Evolutionary conservation across 2,888 invertebrate genomes (phyloP).

Genomic region (Campoletis raptor): DNA sequence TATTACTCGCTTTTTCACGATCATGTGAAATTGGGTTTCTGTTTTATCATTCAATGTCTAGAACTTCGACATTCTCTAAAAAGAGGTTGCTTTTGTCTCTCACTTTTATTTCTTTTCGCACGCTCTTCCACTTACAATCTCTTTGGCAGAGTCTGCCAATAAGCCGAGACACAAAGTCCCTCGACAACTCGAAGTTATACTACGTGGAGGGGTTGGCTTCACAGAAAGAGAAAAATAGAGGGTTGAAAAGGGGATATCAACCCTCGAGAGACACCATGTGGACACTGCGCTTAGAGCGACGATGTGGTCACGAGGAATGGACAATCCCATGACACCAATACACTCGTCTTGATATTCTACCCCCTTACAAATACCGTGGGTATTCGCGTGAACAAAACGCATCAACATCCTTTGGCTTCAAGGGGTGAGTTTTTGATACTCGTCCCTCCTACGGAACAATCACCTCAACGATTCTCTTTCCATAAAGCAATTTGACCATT

Average conservation of each 20-base stretch:
- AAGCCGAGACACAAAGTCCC: constrained; percentile 58
- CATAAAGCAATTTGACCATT: constrained; percentile 54
- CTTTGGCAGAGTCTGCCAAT: constrained; percentile 66
- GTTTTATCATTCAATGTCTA: constrained; percentile 47
- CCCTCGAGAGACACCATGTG: constrained; percentile 75
- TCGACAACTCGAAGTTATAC: constrained; percentile 42
- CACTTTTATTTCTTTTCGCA: constrained; percentile 74
- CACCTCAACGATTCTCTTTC: background rate
- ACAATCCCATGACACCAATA: constrained; percentile 83
- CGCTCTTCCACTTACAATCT: constrained; percentile 79
- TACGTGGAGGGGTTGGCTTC: background rate
- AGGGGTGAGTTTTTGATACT: constrained; percentile 26
- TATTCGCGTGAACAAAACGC: constrained; percentile 27
- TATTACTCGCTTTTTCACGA: constrained; percentile 1
- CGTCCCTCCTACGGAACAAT: constrained; percentile 30
- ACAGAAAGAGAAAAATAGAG: constrained; percentile 12
- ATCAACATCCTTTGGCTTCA: constrained; percentile 31
- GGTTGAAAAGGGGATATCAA: constrained; percentile 43
- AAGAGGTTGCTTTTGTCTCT: constrained; percentile 39
- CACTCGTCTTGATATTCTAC: constrained; percentile 81
- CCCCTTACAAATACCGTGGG: constrained; percentile 4
- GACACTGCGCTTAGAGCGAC: constrained; percentile 78
- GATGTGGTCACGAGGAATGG: constrained; percentile 81
- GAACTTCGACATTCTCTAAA: constrained; percentile 33
- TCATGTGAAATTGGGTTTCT: constrained; percentile 64